Base-by-base conservation (phyloP, 2,113 vertebrate genomes). In the Phyllopteryx taeniolatus region DNA sequence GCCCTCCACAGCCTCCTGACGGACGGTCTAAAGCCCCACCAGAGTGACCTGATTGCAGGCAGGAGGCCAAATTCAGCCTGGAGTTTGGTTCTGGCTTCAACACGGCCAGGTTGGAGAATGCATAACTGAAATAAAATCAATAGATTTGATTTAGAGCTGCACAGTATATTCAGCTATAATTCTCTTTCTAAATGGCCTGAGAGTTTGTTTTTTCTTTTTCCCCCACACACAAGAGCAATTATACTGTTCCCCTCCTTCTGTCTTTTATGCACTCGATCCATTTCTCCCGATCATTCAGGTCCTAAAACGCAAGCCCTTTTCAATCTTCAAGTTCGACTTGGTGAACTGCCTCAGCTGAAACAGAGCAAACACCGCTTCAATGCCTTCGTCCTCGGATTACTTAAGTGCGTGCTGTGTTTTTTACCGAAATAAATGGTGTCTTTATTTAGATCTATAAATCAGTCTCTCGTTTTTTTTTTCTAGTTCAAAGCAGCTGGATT, bases 31-130 rank as follows among this genome's bases (percentile, higher is more conserved):
- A 98, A 96, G 86, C 96, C 96, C 0, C 95, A 97, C 89, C 95
- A 95, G 92, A 98, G 95, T 90, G 97, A 99, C 67, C 85, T 99
- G 10, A 98, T 99, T 80, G 93, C 95, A 0, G 97, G 97, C 72
- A 94, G 96, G 83, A 92, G 96, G 81, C 93, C 91, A 56, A 97
- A 93, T 60, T 96, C 95, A 4, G 93, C 96, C 42, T 98, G 97
- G 97, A 93, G 94, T 0, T 90, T 99, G 68, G 94, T 98, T 71
- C 96, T 96, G 89, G 95, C 96, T 0, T 97, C 96, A 0, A 94
- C 94, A 57, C 94, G 91, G 79, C 90, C 93, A 90, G 96, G 97
- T 97, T 89, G 14, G 20, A 33, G 42, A 3, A 56, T 27, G 56
- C 39, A 33, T n/a, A 60, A 75, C 60, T 27, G 13, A 17, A 49